Evolutionary conservation across 2,888 invertebrate genomes (phyloP), one percentile per base, ranked within the genome.

Genomic region (Macrosiphum euphorbiae): DNA sequence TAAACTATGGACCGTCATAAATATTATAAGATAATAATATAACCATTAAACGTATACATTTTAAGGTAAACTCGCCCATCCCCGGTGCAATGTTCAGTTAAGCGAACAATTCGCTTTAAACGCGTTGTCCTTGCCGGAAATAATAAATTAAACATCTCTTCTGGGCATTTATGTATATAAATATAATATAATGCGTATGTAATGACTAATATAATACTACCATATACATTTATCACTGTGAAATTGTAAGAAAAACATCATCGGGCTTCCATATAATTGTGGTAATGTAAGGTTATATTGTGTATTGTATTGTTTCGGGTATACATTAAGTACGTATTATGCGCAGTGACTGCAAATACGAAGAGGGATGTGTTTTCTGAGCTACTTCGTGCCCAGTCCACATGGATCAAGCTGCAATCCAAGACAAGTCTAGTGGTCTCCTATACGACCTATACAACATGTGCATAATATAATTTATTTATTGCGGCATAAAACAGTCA

Each of bases 111-210:
- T 84, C 84, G 41, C 41, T 11, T 85, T 11, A 41, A 20, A 85
- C 41, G 8, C 84, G 84, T 41, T 41, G 41, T 85, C 41, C 41
- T 85, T 26, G 41, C 84, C 84, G 26, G 84, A 41, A 85, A 67
- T 35, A 67, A 67, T 67, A 67, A 67, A 85, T 85, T 85, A 41
- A 85, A 35, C 26, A 85, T 85, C 84, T 85, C 84, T 85, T 10
- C 84, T 13, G 84, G 20, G 41, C 84, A 41, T 41, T 85, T 85
- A n/a, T 41, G 41, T 24, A 11, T 35, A n/a, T 26, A 85, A 24
- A 35, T 41, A 41, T 35, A 61, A n/a, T 85, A 85, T 85, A 41
- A 84, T 84, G 84, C 84, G 84, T 85, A 41, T 41, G 67, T 67
- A 35, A 67, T 20, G n/a, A 67, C 67, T 67, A 67, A 67, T 67